Conservation (phyloP, 1,140 invertebrate genomes). For the Cotesia glomerata region DNA sequence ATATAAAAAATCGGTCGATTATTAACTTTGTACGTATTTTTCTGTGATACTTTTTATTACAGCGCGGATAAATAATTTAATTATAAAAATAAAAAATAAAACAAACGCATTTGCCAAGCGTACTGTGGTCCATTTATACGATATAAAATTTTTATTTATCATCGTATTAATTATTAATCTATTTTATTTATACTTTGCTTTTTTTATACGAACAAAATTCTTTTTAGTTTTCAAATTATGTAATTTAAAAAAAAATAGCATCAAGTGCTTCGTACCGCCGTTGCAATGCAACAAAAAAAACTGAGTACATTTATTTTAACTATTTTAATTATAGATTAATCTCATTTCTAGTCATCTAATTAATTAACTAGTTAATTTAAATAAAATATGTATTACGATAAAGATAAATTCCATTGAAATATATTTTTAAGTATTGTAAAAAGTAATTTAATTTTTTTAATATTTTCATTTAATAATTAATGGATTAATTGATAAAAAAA, state of each 20-base stretch:
- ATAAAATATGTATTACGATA: too few relatives aligned
- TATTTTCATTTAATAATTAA: neutral
- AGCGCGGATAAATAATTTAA: slow-evolving; percentile 28
- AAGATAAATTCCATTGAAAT: too few relatives aligned
- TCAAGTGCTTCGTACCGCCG: too few relatives aligned
- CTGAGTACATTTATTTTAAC: too few relatives aligned
- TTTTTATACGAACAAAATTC: too few relatives aligned
- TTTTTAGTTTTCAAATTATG: too few relatives aligned
- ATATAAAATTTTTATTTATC: neutral
- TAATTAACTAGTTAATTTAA: neutral
- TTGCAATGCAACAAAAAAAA: too few relatives aligned
- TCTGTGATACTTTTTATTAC: slow-evolving; percentile 41
- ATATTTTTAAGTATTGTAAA: too few relatives aligned
- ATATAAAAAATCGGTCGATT: slow-evolving; percentile 19
- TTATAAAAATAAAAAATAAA: neutral
- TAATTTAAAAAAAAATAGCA: too few relatives aligned
- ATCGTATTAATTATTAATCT: neutral
- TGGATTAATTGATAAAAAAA: neutral
- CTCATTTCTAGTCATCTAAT: slow-evolving; percentile 10
- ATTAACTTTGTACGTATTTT: slow-evolving; percentile 32
- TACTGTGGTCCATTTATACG: neutral
- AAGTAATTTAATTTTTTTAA: too few relatives aligned
- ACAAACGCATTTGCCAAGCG: neutral
- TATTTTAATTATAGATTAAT: too few relatives aligned
- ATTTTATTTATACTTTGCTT: neutral